phyloP scores from a whole-genome alignment of 2,888 invertebrate species.

The Sesia apiformis region DNA sequence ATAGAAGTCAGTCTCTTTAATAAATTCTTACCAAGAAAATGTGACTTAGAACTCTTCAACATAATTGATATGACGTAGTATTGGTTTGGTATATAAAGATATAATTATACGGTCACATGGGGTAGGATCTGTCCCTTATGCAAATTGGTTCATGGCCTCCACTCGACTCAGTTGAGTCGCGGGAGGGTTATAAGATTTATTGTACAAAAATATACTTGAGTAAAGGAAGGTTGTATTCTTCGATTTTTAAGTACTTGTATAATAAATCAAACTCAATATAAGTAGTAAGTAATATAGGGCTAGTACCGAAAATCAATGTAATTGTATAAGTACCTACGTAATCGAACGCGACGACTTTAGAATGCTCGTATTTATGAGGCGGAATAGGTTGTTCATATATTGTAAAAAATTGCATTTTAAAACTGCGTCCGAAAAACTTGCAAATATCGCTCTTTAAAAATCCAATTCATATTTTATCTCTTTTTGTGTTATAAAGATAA shows the following conservation, averaged over 20 bases:
- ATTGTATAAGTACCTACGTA: too few relatives aligned
- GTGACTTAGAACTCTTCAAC: neutral
- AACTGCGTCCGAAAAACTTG: too few relatives aligned
- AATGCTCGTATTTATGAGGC: too few relatives aligned
- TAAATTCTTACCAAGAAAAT: neutral
- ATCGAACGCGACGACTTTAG: too few relatives aligned
- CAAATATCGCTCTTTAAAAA: too few relatives aligned
- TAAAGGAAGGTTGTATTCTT: neutral
- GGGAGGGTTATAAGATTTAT: neutral
- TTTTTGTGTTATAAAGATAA: too few relatives aligned
- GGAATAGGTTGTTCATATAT: too few relatives aligned
- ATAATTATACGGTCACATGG: slow-evolving; percentile 29
- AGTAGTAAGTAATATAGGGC: too few relatives aligned
- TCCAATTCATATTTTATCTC: too few relatives aligned
- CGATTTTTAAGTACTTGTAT: neutral
- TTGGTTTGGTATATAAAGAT: slow-evolving; percentile 15
- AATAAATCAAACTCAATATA: neutral
- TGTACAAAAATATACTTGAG: neutral
- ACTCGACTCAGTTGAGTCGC: slow-evolving; percentile 10
- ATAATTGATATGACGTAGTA: slow-evolving; percentile 14
- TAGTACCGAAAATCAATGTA: too few relatives aligned
- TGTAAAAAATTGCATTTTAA: too few relatives aligned
- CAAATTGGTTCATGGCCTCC: slow-evolving; percentile 41
- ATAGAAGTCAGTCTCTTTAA: too few relatives aligned
- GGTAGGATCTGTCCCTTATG: slow-evolving; percentile 34